These are phyloP conservation scores for Calameuta idolon DNA, from an alignment of 2,888 invertebrate species.

Conservation along the genomic window DNA sequence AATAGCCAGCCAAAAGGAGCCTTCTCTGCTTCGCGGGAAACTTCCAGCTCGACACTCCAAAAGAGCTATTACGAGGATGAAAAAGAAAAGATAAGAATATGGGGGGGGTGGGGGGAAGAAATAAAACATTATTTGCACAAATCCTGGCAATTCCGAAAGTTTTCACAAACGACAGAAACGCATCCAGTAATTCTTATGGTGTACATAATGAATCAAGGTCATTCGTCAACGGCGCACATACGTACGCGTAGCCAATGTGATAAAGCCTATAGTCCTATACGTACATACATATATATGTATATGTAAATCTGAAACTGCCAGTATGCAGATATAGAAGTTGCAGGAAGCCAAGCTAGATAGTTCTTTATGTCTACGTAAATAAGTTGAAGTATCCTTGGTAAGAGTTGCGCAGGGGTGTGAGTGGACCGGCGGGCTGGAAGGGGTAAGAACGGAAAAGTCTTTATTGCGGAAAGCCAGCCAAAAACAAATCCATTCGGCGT, in stretches of 20 bases:
- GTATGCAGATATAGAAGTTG: background rate
- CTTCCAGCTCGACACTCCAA: background rate
- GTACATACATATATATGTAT: too few relatives aligned
- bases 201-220: background rate
- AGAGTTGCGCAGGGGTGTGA: background rate
- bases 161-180: background rate
- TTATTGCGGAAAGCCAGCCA: constrained; percentile 41
- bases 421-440: background rate
- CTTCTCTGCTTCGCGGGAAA: background rate
- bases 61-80: background rate
- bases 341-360: constrained; percentile 41
- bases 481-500: constrained; percentile 45
- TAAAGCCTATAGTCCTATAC: background rate
- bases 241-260: background rate
- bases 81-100: background rate
- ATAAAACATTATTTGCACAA: background rate
- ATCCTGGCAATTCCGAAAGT: background rate
- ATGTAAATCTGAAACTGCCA: background rate
- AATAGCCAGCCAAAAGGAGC: constrained; percentile 5
- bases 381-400: constrained; percentile 28
- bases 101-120: too few relatives aligned
- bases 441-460: constrained; percentile 25
- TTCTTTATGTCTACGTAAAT: constrained; percentile 42
- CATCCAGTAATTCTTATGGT: background rate
- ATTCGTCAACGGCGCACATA: background rate